phyloP scores from a whole-genome alignment of 2,113 vertebrate genomes.

The Mobula hypostoma region DNA sequence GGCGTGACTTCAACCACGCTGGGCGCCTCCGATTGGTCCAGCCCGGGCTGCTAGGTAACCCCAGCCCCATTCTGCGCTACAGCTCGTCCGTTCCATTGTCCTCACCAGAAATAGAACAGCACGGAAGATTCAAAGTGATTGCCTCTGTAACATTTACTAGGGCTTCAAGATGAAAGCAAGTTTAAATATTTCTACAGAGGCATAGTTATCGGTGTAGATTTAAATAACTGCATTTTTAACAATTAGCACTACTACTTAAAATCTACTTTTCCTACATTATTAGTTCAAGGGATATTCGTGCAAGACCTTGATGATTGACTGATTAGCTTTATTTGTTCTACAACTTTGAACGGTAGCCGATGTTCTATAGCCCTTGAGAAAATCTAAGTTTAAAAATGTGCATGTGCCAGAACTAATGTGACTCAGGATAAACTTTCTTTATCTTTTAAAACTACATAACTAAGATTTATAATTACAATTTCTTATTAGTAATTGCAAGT shows the following conservation, averaged over 20 bases:
- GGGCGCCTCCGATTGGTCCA: not conserved
- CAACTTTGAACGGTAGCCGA: too few relatives aligned
- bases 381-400: not conserved
- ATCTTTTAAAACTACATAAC: not conserved
- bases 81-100: constrained; percentile 14
- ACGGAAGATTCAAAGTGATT: not conserved
- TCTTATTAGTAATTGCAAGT: too few relatives aligned
- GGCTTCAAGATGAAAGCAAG: not conserved
- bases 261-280: not conserved
- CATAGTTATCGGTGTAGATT: too few relatives aligned
- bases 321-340: not conserved
- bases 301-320: not conserved
- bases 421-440: not conserved
- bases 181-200: too few relatives aligned
- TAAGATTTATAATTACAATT: too few relatives aligned
- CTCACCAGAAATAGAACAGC: not conserved
- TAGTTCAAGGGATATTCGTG: not conserved
- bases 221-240: not conserved
- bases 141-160: not conserved
- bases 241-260: not conserved
- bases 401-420: not conserved
- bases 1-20: not conserved
- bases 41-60: constrained; percentile 18
- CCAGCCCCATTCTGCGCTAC: constrained; percentile 23
- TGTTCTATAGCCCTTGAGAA: too few relatives aligned